Percentiles rank a stretch among this genome's conserved stretches.
Conservation (phyloP, 2,797 vertebrate species). For the Clarias laeviceps region DNA sequence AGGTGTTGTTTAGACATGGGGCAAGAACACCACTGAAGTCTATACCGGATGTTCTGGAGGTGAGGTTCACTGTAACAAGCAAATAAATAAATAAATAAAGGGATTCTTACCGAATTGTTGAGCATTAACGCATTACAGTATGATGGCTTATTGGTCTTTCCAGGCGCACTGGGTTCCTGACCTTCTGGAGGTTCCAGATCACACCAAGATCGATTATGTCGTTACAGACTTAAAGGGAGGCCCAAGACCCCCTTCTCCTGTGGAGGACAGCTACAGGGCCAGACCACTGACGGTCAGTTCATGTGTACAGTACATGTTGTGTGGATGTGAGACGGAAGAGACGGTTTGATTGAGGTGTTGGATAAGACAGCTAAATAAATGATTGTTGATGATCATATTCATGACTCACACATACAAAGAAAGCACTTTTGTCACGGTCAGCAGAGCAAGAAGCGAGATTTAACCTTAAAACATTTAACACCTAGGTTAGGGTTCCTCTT, state of each 20-base stretch:
- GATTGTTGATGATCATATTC: not conserved
- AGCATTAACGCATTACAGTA: not conserved
- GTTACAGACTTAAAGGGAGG: slow-evolving; percentile 86
- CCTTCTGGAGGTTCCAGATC: slow-evolving; percentile 81
- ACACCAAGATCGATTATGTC: slow-evolving; percentile 81
- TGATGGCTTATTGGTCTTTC: slow-evolving; percentile 31
- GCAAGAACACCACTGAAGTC: slow-evolving; percentile 88
- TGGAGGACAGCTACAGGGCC: slow-evolving; percentile 79
- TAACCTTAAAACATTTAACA: not conserved
- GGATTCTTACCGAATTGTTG: not conserved
- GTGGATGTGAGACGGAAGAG: not conserved
- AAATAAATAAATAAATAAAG: not conserved
- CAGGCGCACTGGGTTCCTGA: slow-evolving; percentile 84
- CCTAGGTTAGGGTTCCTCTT: no score
- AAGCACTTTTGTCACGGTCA: not conserved
- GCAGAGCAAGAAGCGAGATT: not conserved
- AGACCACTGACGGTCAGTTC: slow-evolving; percentile 72
- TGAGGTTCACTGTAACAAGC: slow-evolving; percentile 46
- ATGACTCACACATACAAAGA: not conserved
- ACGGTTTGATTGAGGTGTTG: not conserved
- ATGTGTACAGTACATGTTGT: not conserved
- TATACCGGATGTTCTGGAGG: slow-evolving; percentile 82
- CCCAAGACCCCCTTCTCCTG: slow-evolving; percentile 77
- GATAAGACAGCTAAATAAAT: not conserved
- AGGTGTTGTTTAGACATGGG: slow-evolving; percentile 90